Base-by-base conservation (phyloP, 2,888 invertebrate genomes). In the Sphinx pinastri region DNA sequence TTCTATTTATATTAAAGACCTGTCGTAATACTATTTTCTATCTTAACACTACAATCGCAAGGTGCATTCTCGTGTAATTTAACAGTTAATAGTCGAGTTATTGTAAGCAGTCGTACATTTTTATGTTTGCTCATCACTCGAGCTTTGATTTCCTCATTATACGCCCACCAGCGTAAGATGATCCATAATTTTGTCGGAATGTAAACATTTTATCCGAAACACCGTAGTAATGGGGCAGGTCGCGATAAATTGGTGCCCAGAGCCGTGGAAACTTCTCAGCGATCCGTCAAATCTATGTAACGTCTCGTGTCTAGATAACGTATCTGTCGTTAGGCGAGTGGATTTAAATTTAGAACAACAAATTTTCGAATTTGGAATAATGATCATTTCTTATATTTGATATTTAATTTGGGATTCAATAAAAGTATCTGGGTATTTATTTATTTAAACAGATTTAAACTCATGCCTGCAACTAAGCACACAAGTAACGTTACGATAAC, bases 121-220 rank as follows among this genome's bases (percentile, higher is more conserved):
- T 71, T 73, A 74, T 81, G 83, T 82, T 85, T 82, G 76, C 75
- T 70, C 76, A 79, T 77, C 79, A 79, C 81, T 82, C 76, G 76
- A 81, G 82, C 79, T 83, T 81, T 82, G 79, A 81, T 85, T 86
- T 84, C 81, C 77, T 80, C 77, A 81, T 76, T 76, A 78, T 38
- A 67, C 59, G 70, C 55, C 59, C 67, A 69, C 85, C 81, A 79
- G 49, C 71, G 16, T 80, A 77, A 75, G 55, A 70, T 73, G 80
- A 80, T 54, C 49, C 45, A 19, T 60, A 63, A 69, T 58, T 54
- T 38, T 16, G 45, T 14, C 45, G 1, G 19, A 63, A 63, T 13
- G 45, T 59, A 60, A 60, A 38, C 52, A n/a, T 38, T 13, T 51
- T 52, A 16, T 54, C 5, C 31, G 11, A 11, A 47, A 60, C 49